Evolutionary conservation across 2,888 invertebrate genomes (phyloP), one percentile per base, ranked within the genome.

Genomic region (Eulithis prunata): DNA sequence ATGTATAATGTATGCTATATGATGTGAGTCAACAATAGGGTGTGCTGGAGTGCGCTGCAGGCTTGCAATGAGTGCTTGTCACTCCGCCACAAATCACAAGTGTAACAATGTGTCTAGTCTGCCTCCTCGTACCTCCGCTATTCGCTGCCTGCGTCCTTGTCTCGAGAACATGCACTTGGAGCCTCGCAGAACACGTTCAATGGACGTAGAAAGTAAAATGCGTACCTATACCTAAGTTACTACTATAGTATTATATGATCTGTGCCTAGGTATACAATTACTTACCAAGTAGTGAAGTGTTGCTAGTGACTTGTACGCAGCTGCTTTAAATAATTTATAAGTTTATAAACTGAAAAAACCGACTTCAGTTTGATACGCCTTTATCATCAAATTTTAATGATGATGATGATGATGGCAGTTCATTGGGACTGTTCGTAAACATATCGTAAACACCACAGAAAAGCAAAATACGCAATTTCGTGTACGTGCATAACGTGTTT

Each of bases 81-180:
- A 84, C 85, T 87, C 81, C 78, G 64, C 79, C 81, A 79, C 84
- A 84, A 83, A 87, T 86, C 84, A 85, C 75, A 68, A 85, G 80
- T 77, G 77, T 69, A 71, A 74, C 71, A 71, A 73, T 71, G 62
- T 69, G 78, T 77, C 76, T 77, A 64, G 60, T 63, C 65, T 56
- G 32, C 55, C 64, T 57, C 28, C 64, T 64, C 64, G 51, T 61
- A 55, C 64, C 60, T 60, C 21, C 56, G 68, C 61, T 64, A 58
- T 64, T 61, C 54, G 54, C 67, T 64, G 57, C 64, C 54, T 61
- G 61, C 45, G 45, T 54, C 57, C 68, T 64, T 64, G 64, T 65
- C 66, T 62, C 62, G 55, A 69, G 60, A 62, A 62, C 64, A 59
- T 54, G 60, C 62, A 66, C 62, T 63, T 60, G 32, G 56, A 14